phyloP scores from a whole-genome alignment of 2,797 vertebrate species.

The Austrolebias charrua region DNA sequence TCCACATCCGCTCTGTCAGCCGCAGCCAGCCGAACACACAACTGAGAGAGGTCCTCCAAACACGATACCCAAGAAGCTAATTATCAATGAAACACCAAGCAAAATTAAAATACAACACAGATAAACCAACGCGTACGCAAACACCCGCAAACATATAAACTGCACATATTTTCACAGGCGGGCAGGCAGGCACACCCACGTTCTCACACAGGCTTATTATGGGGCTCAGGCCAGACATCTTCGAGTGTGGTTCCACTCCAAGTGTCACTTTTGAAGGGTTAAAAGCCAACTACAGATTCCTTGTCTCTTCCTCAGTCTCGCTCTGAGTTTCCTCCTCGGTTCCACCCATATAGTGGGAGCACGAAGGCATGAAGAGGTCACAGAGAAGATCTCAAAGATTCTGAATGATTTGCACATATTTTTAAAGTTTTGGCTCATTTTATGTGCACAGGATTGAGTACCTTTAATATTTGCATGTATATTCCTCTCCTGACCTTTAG shows the following conservation, averaged over 20 bases:
- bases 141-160: constrained; percentile 43
- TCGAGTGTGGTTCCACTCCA: constrained; percentile 71
- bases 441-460: constrained; percentile 33
- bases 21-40: constrained; percentile 43
- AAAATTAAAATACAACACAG: constrained; percentile 3
- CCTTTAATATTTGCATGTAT: not conserved
- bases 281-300: constrained; percentile 64
- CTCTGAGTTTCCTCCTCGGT: constrained; percentile 37
- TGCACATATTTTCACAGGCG: constrained; percentile 33
- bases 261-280: constrained; percentile 78
- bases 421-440: not conserved
- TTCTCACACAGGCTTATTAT: constrained; percentile 66
- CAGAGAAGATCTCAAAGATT: not conserved
- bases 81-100: constrained; percentile 33
- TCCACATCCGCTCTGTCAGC: constrained; percentile 76
- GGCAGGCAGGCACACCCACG: constrained; percentile 39
- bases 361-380: constrained; percentile 63
- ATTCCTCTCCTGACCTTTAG: constrained; percentile 65
- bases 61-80: constrained; percentile 24
- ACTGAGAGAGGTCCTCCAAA: constrained; percentile 25
- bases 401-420: not conserved
- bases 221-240: constrained; percentile 70
- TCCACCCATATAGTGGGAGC: constrained; percentile 61
- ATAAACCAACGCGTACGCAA: constrained; percentile 40
- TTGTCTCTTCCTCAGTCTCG: constrained; percentile 38